A percentile compares a stretch with the other conserved stretches of the same genome.
phyloP scores from a whole-genome alignment of 64 coral and sea anemone genomes.

The Acropora tenuis region DNA sequence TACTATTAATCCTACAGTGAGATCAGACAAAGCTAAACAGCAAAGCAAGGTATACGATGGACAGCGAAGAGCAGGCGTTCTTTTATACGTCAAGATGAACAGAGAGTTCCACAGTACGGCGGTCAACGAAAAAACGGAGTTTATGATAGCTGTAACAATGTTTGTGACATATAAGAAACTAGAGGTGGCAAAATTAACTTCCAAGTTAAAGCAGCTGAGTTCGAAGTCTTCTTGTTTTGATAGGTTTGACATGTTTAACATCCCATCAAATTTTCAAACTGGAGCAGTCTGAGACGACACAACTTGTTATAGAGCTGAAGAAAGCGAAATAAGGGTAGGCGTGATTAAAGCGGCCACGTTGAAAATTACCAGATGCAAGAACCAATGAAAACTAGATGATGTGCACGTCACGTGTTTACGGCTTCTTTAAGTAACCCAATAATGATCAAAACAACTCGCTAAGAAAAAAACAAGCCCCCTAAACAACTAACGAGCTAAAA shows the following conservation, averaged over 20 bases:
- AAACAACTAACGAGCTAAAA: too few species aligned
- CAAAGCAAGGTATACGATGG: conserved; percentile 2
- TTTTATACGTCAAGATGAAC: conserved; percentile 6
- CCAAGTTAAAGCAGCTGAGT: conserved; percentile 7
- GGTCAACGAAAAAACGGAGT: conserved; percentile 16
- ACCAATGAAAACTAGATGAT: too few species aligned
- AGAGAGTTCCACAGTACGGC: conserved; percentile 3
- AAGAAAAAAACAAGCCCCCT: too few species aligned
- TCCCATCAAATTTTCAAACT: too few species aligned
- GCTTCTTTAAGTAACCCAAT: too few species aligned
- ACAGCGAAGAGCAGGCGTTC: conserved; percentile 19
- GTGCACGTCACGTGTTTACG: too few species aligned
- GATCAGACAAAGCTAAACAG: conserved; percentile 10
- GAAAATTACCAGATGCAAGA: too few species aligned
- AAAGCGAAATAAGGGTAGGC: too few species aligned
- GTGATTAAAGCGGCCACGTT: too few species aligned
- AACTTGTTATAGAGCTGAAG: too few species aligned
- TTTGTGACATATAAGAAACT: background rate
- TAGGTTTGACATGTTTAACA: background rate
- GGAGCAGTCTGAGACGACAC: too few species aligned
- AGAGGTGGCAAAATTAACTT: background rate
- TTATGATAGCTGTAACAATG: background rate
- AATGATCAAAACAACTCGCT: too few species aligned
- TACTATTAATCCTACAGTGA: background rate
- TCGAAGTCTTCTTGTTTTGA: background rate